These are phyloP conservation scores for Herpailurus yagouaroundi DNA, from an alignment of 2,113 vertebrate species.

Conservation along the genomic window DNA sequence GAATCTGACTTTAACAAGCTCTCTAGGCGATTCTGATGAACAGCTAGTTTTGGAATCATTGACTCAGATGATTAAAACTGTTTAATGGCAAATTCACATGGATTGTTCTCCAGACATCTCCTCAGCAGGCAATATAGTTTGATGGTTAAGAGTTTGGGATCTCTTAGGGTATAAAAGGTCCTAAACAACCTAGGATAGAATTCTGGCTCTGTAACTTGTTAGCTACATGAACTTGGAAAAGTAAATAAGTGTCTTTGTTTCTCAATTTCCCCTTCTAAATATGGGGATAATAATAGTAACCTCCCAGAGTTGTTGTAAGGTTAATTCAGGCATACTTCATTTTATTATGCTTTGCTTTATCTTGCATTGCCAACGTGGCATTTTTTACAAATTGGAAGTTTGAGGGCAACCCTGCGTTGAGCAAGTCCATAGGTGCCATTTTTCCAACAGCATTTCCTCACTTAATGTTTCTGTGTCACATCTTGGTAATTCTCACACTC, in stretches of 20 bases:
- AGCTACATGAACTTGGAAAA: not conserved
- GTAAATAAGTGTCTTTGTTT: not conserved
- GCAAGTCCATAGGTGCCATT: not conserved
- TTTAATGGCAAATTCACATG: not conserved
- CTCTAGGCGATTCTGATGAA: not conserved
- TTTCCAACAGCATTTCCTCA: not conserved
- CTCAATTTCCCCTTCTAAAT: not conserved
- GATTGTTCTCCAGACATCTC: not conserved
- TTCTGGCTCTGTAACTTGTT: not conserved
- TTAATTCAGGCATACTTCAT: not conserved
- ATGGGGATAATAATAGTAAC: not conserved
- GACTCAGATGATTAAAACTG: not conserved
- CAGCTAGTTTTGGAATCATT: conserved; percentile 1
- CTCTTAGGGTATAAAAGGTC: not conserved
- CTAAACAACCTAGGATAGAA: not conserved
- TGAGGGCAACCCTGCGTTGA: not conserved
- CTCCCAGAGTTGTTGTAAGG: not conserved
- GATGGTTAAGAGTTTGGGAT: not conserved
- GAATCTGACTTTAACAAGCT: conserved; percentile 1
- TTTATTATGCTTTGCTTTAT: not conserved
- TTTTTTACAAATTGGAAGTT: not conserved
- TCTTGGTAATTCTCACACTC: not conserved
- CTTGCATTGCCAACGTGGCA: not conserved
- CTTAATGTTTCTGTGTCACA: not conserved
- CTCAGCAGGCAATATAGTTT: not conserved